These are phyloP conservation scores for Nyctibius bracteatus DNA, from an alignment of 2,113 vertebrate species.

Conservation along the genomic window DNA sequence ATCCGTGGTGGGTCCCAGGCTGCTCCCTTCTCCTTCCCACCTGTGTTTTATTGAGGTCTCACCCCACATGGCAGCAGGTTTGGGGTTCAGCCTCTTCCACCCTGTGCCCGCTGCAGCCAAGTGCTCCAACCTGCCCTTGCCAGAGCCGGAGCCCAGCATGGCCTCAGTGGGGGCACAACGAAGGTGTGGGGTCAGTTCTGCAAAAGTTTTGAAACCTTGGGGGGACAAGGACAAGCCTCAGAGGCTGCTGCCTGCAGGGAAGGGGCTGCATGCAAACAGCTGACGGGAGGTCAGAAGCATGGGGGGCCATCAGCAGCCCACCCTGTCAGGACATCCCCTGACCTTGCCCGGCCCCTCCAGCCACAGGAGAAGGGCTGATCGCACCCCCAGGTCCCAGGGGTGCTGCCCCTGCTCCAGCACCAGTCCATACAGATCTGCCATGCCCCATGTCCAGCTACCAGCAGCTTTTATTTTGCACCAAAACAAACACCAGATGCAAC, in stretches of 20 bases:
- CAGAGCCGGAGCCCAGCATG: background rate
- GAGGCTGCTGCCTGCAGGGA: background rate
- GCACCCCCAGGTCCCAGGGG: background rate
- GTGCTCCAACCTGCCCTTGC: background rate
- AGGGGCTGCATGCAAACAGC: background rate
- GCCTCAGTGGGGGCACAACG: too few species aligned
- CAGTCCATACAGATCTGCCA: background rate
- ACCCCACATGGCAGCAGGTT: accelerated
- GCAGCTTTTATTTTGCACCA: constrained; percentile 29
- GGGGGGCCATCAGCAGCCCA: background rate
- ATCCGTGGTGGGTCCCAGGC: accelerated
- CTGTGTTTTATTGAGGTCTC: background rate
- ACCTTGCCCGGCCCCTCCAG: background rate
- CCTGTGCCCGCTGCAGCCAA: accelerated
- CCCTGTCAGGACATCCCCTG: background rate
- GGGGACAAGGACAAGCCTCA: background rate
- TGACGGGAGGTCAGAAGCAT: background rate
- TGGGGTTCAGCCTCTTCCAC: background rate
- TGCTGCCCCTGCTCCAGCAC: background rate
- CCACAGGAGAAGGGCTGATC: background rate
- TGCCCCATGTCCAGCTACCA: background rate
- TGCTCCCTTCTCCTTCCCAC: background rate
- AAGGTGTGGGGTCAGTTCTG: too few species aligned
- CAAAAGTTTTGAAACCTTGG: too few species aligned
- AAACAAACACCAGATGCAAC: background rate